Base-by-base conservation (phyloP, 1,140 invertebrate species). In the Kradibia gibbosae region DNA sequence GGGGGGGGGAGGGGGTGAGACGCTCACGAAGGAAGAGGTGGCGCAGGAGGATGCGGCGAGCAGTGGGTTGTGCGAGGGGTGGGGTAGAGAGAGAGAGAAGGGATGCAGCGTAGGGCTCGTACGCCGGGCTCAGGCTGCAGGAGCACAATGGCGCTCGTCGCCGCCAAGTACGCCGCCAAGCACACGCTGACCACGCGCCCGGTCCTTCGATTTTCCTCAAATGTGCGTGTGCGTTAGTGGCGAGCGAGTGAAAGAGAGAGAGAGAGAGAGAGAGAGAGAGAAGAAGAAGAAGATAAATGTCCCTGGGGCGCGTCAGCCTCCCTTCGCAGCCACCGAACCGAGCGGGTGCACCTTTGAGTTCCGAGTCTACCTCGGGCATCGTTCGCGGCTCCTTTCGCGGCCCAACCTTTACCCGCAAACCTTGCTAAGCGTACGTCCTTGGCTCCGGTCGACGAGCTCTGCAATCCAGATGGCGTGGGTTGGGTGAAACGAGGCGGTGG, bases 111-210 rank as follows among this genome's bases (percentile, higher is more conserved):
- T 3, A 20, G 7, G 1, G 34, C 3, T 3, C 34, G n/a, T 28
- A 48, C 39, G 42, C 13, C 17, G 22, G 42, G 70, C 42, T 39
- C 42, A 72, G 42, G 70, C 70, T 72, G 70, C 70, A 72, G n/a
- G n/a, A 72, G 8, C 39, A 72, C 45, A 50, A 50, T 50, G 39
- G 42, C 70, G 70, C 3, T n/a, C 39, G 42, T 50, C 42, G 42
- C 70, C 42, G 70, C 70, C 70, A 72, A 72, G 70, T 72, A 72
- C n/a, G 42, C 70, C 70, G 39, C 1, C n/a, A 15, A 20, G 39
- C 70, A 20, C n/a, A 25, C 25, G 34, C 70, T 48, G 42, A 72
- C 70, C 42, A 45, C 67, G 70, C 42, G n/a, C 11, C 10, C 42
- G 70, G 15, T 48, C 45, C 17, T 22, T 39, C 62, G 62, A 67